phyloP scores from a whole-genome alignment of 2,113 vertebrate species.

The Rynchops niger region DNA sequence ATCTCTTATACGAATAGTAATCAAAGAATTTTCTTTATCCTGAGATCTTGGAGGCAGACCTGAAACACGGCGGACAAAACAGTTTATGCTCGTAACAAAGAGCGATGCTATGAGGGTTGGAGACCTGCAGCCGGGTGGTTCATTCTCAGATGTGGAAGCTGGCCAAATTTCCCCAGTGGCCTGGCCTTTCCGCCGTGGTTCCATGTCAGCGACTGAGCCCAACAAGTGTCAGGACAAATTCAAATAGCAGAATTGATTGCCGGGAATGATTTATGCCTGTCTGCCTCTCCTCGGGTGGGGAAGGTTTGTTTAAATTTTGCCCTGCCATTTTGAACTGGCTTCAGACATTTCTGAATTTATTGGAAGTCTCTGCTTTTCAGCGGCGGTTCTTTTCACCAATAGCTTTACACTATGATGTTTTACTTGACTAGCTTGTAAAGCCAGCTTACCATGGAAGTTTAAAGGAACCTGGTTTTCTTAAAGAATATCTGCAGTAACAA shows the following conservation, averaged over 20 bases:
- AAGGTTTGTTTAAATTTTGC: conserved; percentile 80
- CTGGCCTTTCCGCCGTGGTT: conserved; percentile 71
- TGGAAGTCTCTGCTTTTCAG: conserved; percentile 6
- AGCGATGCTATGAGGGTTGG: neutral
- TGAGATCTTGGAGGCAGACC: neutral
- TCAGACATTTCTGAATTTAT: conserved; percentile 32
- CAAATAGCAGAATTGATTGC: conserved; percentile 74
- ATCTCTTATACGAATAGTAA: neutral
- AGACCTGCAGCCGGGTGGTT: conserved; percentile 31
- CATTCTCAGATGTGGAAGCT: conserved; percentile 69
- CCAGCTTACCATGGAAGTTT: neutral
- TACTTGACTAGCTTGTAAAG: conserved; percentile 10
- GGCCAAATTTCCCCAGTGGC: conserved; percentile 84
- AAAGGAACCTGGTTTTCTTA: neutral
- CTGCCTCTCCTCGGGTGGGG: conserved; percentile 70
- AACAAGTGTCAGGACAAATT: conserved; percentile 68
- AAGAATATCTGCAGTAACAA: neutral
- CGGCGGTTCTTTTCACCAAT: neutral
- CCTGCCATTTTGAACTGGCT: conserved; percentile 71
- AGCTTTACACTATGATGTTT: conserved; percentile 14
- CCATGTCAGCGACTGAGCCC: conserved; percentile 71
- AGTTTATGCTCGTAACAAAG: conserved; percentile 13
- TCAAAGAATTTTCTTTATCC: neutral
- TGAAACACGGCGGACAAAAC: neutral
- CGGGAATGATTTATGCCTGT: conserved; percentile 81